Evolutionary conservation across 2,113 vertebrate species (phyloP), one percentile per base, ranked within the genome.

Genomic region (Lagenorhynchus albirostris): DNA sequence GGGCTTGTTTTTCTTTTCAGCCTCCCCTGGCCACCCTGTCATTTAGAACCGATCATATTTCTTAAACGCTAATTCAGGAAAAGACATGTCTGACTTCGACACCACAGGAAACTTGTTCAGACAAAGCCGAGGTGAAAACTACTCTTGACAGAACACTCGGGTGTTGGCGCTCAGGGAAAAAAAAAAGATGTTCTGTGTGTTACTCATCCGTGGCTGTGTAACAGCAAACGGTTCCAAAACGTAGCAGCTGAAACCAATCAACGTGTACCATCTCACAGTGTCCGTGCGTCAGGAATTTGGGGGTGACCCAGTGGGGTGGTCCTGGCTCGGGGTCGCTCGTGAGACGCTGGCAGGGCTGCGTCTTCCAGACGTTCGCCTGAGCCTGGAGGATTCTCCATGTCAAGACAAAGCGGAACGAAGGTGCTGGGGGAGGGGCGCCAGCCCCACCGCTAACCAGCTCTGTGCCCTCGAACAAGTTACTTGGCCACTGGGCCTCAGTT

Each of bases 61-160:
- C 94, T 96, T 80, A 86, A 97, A 31, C 65, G 20, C 29, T 47
- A 86, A 0, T 97, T 97, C 96, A 92, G 81, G 96, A 89, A 95
- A 97, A 95, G 95, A 20, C 6, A 88, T 15, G 70, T 88, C 74
- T 0, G 0, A 70, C 79, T 97, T 88, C 0, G 0, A n/a, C 79
- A 60, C 68, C 25, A 31, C 86, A 85, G 97, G 98, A 97, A 96
- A 97, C 67, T 47, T 96, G 36, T 95, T 92, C 95, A 94, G 83
- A 96, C 96, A 89, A 97, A 93, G 92, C 3, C 0, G 25, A 63
- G 90, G 7, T 94, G 92, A 89, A 95, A 97, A 96, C 76, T 87
- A 38, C 86, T 87, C 89, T 84, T 0, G 2, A 63, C 80, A 89
- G 92, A 82, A 81, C n/a, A 10, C 1, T 0, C 25, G 53, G 13